Evolutionary conservation across 2,888 invertebrate species (phyloP), one percentile per base, ranked within the genome.

Genomic region (Platycheirus albimanus): DNA sequence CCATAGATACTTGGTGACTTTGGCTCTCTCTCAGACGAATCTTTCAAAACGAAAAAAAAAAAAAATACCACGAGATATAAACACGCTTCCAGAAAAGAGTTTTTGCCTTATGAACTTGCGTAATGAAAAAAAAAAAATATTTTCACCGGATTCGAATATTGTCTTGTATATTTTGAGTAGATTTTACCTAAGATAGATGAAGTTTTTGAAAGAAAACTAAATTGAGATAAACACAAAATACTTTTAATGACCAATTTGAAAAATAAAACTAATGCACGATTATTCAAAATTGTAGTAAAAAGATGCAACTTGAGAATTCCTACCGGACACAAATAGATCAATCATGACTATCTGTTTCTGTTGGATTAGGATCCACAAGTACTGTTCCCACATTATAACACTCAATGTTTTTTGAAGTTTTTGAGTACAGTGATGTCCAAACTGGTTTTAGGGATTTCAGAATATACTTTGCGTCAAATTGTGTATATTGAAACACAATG

Each of bases 41-140:
- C 36, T 56, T 10, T 24, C 20, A 15, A 33, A 33, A 11, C 15
- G 17, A 52, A 43, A 20, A 8, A 45, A 11, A 20, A 56, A 70
- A 52, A 15, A 24, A 13, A 2, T 43, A 45, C 43, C 61, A 45
- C 28, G 72, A 71, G 69, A 70, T 20, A 76, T 76, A 76, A 71
- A 75, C 75, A 75, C 38, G 70, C 13, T 75, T 76, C 81, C 66
- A 75, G 58, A 28, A 63, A 80, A 76, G 67, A 69, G 61, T 63
- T 63, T 63, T 28, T 47, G 58, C 43, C 36, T 38, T 24, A 33
- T 2, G 52, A 76, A 76, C 61, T 76, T 63, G 67, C 76, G 69
- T 76, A 76, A 76, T 33, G 7, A 24, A 24, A 24, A 58, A 51
- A 17, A 30, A 52, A 36, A 51, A n/a, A n/a, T n/a, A 49, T 58